phyloP scores from a whole-genome alignment of 1,140 invertebrate genomes.

The Drosophila varians region DNA sequence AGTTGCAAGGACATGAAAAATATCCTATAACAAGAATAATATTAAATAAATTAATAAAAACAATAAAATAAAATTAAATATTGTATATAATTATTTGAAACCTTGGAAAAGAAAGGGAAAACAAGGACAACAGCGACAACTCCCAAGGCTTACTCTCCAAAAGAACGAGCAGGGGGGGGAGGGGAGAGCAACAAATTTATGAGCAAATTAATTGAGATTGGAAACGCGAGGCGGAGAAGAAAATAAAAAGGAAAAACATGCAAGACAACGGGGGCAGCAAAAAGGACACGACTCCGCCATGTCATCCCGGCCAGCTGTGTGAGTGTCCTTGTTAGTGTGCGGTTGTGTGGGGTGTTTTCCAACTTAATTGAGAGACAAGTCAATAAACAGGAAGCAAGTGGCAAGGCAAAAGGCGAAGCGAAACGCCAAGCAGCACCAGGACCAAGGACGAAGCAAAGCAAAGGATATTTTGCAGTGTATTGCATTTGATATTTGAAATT shows the following conservation, averaged over 20 bases:
- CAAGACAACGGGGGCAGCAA: slow-evolving; percentile 8
- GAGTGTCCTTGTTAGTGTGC: slow-evolving; percentile 39
- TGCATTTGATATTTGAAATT: neutral
- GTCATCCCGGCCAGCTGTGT: slow-evolving; percentile 24
- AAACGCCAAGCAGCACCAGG: slow-evolving; percentile 10
- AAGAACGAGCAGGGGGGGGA: slow-evolving; percentile 5
- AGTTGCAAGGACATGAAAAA: neutral
- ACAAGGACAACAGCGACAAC: slow-evolving; percentile 59
- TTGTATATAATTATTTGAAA: no score
- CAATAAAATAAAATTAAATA: neutral
- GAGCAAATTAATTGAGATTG: slow-evolving; percentile 83
- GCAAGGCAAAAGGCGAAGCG: slow-evolving; percentile 69
- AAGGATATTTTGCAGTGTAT: neutral
- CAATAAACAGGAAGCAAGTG: slow-evolving; percentile 79
- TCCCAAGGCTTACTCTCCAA: slow-evolving; percentile 29
- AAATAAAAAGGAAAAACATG: slow-evolving; percentile 9
- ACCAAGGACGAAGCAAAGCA: neutral
- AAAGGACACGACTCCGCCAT: slow-evolving; percentile 53
- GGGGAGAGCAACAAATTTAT: slow-evolving; percentile 74
- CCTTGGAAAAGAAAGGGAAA: slow-evolving; percentile 56
- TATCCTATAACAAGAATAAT: neutral
- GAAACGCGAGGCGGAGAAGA: slow-evolving; percentile 63
- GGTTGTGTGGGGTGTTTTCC: slow-evolving; percentile 64
- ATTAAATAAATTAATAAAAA: no score
- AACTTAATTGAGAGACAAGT: slow-evolving; percentile 83